Evolutionary conservation across 2,888 invertebrate genomes (phyloP).

Genomic region (Epinotia ramella): DNA sequence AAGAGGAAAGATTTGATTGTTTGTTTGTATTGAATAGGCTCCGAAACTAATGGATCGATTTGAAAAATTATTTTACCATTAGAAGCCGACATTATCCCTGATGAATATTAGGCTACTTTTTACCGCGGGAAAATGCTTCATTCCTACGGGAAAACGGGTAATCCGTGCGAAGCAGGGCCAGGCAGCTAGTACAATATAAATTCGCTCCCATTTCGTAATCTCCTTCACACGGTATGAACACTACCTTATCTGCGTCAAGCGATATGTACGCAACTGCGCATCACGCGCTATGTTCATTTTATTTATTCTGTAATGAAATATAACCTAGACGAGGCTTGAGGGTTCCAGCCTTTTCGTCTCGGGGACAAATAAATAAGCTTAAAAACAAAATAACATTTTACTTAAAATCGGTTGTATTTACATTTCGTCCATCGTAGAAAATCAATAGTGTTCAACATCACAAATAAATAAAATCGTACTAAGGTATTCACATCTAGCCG

Average conservation of each 20-base stretch:
- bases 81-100: too few relatives aligned
- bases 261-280: conserved; percentile 42
- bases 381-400: conserved; percentile 84
- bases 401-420: conserved; percentile 86
- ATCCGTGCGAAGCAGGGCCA: too few relatives aligned
- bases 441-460: conserved; percentile 85
- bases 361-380: conserved; percentile 80
- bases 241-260: conserved; percentile 15
- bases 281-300: conserved; percentile 58
- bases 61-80: too few relatives aligned
- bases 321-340: conserved; percentile 47
- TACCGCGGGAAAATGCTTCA: too few relatives aligned
- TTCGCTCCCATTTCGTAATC: neutral
- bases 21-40: too few relatives aligned
- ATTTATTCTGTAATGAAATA: conserved; percentile 62
- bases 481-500: conserved; percentile 81
- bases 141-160: too few relatives aligned
- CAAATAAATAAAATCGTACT: conserved; percentile 85
- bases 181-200: too few relatives aligned
- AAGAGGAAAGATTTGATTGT: too few relatives aligned
- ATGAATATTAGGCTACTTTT: too few relatives aligned
- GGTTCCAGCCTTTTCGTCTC: conserved; percentile 44
- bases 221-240: conserved; percentile 23
- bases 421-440: conserved; percentile 85
- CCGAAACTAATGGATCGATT: too few relatives aligned